A percentile compares a stretch with the other conserved stretches of the same genome.
phyloP scores from a whole-genome alignment of 2,113 vertebrate genomes.

The Piprites chloris region DNA sequence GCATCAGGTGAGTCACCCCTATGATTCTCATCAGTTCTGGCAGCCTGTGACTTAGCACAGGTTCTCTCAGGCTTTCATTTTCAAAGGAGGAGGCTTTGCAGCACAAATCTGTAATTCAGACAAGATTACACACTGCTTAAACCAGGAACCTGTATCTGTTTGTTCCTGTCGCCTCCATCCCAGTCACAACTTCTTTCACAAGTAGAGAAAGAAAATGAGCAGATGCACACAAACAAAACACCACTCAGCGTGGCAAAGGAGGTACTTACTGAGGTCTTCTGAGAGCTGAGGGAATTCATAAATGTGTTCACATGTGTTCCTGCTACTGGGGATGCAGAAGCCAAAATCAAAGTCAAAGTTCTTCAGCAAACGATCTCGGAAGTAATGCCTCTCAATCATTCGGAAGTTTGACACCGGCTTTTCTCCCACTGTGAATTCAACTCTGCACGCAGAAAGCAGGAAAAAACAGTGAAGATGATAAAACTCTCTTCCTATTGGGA shows the following conservation, averaged over 20 bases:
- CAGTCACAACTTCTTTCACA: not conserved
- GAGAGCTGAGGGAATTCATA: constrained; percentile 98
- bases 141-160: not conserved
- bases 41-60: not conserved
- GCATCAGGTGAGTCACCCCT: not conserved
- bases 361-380: constrained; percentile 93
- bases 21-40: not conserved
- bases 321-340: constrained; percentile 97
- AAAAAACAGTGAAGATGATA: not conserved
- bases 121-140: not conserved
- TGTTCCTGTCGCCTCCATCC: not conserved
- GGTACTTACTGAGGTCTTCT: constrained; percentile 90
- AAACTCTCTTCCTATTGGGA: not conserved
- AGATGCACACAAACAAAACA: not conserved
- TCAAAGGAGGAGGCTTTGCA: not conserved
- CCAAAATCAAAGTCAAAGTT: constrained; percentile 99
- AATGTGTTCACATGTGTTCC: constrained; percentile 98
- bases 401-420: constrained; percentile 92
- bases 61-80: not conserved
- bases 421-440: constrained; percentile 97
- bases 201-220: not conserved
- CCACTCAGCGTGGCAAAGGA: not conserved
- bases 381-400: constrained; percentile 98
- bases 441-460: constrained; percentile 69
- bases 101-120: not conserved